Percentiles rank a stretch among this genome's conserved stretches.
Conservation (phyloP, 2,113 vertebrate genomes). For the Epinephelus fuscoguttatus region DNA sequence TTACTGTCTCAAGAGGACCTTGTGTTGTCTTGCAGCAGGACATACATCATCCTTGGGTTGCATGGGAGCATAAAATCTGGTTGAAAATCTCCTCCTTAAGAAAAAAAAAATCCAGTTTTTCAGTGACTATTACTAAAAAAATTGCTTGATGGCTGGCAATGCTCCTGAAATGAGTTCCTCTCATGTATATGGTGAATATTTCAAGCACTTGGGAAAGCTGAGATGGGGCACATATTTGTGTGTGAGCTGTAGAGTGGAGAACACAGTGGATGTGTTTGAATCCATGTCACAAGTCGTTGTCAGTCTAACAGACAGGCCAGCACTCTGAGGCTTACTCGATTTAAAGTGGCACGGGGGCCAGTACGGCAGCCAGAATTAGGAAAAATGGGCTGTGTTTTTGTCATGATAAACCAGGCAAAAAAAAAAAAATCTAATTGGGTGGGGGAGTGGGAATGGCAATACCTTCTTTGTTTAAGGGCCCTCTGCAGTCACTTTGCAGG, state of each 20-base stretch:
- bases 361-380: slow-evolving; percentile 79
- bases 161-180: slow-evolving; percentile 71
- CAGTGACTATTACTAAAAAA: neutral
- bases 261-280: slow-evolving; percentile 79
- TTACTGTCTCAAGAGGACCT: too few species aligned
- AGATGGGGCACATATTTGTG: slow-evolving; percentile 59
- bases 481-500: slow-evolving; percentile 88
- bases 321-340: slow-evolving; percentile 74
- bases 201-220: slow-evolving; percentile 73
- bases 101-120: slow-evolving; percentile 20
- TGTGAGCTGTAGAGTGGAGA: slow-evolving; percentile 60
- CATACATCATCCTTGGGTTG: slow-evolving; percentile 8
- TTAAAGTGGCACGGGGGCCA: slow-evolving; percentile 77
- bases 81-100: too few species aligned
- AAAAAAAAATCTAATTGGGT: slow-evolving; percentile 86
- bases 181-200: slow-evolving; percentile 79
- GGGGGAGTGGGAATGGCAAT: slow-evolving; percentile 76
- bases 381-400: slow-evolving; percentile 82
- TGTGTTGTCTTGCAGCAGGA: too few species aligned
- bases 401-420: slow-evolving; percentile 84
- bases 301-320: slow-evolving; percentile 71
- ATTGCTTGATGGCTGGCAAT: slow-evolving; percentile 26
- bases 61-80: neutral
- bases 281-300: slow-evolving; percentile 79
- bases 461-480: slow-evolving; percentile 87